phyloP scores from a whole-genome alignment of 2,113 vertebrate species.

The Thalassarche chlororhynchos region DNA sequence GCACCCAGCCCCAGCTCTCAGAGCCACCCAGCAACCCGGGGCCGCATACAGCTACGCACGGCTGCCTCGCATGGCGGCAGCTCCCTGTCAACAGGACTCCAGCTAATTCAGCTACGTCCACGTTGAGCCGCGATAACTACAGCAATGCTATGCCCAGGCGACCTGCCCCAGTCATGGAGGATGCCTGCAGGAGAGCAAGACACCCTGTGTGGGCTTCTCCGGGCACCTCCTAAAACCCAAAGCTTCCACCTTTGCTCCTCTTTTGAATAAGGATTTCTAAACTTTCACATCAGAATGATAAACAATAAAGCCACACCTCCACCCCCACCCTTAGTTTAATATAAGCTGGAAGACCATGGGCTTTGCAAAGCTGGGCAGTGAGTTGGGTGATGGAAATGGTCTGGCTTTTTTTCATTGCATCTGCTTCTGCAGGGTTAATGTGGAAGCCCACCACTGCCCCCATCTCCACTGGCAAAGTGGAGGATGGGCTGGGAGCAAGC shows the following conservation, averaged over 20 bases:
- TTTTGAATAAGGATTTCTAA: neutral
- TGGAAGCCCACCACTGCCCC: neutral
- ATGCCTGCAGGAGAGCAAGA: neutral
- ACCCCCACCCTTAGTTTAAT: neutral
- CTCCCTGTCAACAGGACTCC: neutral
- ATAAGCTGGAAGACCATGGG: neutral
- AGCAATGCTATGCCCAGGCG: neutral
- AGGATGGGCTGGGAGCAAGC: neutral
- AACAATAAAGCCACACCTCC: neutral
- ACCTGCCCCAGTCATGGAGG: neutral
- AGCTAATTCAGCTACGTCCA: neutral
- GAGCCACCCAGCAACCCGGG: neutral
- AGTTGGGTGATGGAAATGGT: neutral
- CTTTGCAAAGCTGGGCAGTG: neutral
- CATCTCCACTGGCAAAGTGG: neutral
- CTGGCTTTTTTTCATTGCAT: neutral
- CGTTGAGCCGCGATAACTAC: neutral
- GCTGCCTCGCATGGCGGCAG: neutral
- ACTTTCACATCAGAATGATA: neutral
- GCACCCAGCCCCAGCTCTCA: neutral
- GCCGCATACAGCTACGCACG: neutral
- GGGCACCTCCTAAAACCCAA: neutral
- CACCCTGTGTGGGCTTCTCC: accelerated
- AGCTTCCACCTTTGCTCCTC: neutral
- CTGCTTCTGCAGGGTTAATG: neutral